Conservation (phyloP, 1,140 invertebrate species). For the Drosophila arizonae region DNA sequence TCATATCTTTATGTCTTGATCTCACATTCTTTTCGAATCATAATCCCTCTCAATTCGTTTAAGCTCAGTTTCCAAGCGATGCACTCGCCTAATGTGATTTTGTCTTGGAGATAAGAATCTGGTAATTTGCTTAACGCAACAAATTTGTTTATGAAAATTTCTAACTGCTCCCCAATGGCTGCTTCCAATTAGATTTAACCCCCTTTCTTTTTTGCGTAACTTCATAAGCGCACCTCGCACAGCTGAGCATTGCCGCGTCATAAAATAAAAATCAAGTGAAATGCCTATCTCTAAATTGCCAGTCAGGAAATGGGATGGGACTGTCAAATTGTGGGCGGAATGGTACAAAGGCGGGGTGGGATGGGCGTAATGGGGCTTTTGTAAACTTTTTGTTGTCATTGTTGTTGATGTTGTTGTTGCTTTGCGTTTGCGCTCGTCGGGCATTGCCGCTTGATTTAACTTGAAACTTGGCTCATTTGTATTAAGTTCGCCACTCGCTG, state of each 20-base stretch:
- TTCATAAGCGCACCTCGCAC: conserved; percentile 10
- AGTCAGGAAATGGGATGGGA: neutral
- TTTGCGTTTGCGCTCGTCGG: conserved; percentile 28
- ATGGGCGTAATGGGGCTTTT: conserved; percentile 5
- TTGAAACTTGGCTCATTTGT: conserved; percentile 76
- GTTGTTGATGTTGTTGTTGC: conserved; percentile 5
- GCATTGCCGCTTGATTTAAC: conserved; percentile 71
- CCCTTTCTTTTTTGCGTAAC: neutral
- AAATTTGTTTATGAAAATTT: conserved; percentile 6
- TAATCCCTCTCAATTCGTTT: neutral
- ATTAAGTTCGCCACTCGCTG: conserved; percentile 61
- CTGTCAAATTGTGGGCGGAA: neutral
- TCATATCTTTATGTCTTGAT: too few species aligned
- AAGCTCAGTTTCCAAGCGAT: neutral
- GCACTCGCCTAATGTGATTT: neutral
- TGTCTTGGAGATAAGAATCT: neutral
- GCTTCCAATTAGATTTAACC: neutral
- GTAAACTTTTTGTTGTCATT: conserved; percentile 55
- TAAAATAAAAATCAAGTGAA: conserved; percentile 66
- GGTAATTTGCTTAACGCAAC: neutral
- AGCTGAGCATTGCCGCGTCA: conserved; percentile 18
- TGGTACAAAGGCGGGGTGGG: neutral
- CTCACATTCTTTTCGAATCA: neutral
- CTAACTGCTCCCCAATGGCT: neutral
- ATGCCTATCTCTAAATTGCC: conserved; percentile 48